A percentile compares a stretch with the other conserved stretches of the same genome.
phyloP scores from a whole-genome alignment of 37 sponge, comb jelly and placozoan species.

The Aplysina aerophoba region DNA sequence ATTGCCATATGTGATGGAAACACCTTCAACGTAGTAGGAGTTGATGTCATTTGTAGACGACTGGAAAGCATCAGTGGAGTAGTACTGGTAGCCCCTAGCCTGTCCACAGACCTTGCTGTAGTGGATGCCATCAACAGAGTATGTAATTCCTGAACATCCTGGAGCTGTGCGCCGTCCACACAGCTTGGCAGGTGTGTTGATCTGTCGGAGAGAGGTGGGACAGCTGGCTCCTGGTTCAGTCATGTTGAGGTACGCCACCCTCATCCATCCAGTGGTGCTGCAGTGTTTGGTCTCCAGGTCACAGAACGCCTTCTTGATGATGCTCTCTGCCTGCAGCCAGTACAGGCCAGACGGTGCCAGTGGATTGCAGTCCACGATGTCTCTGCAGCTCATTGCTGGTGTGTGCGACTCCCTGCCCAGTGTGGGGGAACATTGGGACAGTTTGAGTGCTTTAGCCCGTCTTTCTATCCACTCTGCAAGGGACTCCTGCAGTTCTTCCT shows the following conservation, averaged over 20 bases:
- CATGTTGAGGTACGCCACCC: slow-evolving; percentile 44
- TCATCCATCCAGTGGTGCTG: slow-evolving; percentile 33
- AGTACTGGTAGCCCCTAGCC: background rate
- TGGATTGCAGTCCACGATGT: background rate
- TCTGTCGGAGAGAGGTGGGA: background rate
- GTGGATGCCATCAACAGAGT: too few relatives aligned
- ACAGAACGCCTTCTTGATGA: background rate
- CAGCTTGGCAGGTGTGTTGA: background rate
- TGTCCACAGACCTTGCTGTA: slow-evolving; percentile 25
- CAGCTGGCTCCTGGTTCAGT: slow-evolving; percentile 24
- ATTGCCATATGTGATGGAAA: background rate
- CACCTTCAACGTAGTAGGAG: background rate
- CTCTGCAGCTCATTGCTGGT: too few relatives aligned
- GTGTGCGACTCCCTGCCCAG: too few relatives aligned
- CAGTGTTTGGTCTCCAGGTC: slow-evolving; percentile 8
- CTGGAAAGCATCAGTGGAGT: background rate
- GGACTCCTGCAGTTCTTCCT: too few relatives aligned
- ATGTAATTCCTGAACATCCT: slow-evolving; percentile 2
- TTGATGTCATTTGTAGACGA: background rate
- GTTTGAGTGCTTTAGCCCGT: too few relatives aligned
- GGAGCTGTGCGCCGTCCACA: slow-evolving; percentile 14
- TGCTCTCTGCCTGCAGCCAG: background rate
- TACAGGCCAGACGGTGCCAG: background rate
- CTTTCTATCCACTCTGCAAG: too few relatives aligned
- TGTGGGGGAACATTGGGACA: too few relatives aligned